These are phyloP conservation scores for Epirrhoe alternata DNA, from an alignment of 2,888 invertebrate genomes.

Conservation along the genomic window DNA sequence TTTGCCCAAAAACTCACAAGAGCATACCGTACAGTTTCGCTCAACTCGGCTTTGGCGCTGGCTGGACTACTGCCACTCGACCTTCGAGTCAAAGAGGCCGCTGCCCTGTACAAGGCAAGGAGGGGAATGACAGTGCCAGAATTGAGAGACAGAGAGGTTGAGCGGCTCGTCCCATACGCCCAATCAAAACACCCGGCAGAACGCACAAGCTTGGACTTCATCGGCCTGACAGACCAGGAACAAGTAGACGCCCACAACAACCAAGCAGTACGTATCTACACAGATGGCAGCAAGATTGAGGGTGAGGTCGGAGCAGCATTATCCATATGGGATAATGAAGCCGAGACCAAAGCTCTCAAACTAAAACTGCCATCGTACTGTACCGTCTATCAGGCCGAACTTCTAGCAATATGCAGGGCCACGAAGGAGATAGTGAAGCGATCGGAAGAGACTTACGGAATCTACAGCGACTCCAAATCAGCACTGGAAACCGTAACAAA, in stretches of 20 bases:
- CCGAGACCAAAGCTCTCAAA: conserved; percentile 2
- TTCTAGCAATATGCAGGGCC: conserved; percentile 4
- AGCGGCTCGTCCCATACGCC: neutral
- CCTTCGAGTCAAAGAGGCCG: conserved; percentile 15
- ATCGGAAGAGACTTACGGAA: neutral
- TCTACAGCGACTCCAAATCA: conserved; percentile 23
- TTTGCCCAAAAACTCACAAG: conserved; percentile 9
- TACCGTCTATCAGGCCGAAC: conserved; percentile 14
- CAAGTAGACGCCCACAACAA: neutral
- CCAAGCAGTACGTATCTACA: conserved; percentile 10
- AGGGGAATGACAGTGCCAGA: neutral
- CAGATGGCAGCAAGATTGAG: conserved; percentile 18
- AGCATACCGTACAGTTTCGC: conserved; percentile 15
- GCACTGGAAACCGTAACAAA: conserved; percentile 1
- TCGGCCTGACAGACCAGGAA: conserved; percentile 14
- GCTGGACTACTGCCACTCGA: conserved; percentile 25
- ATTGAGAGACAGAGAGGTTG: conserved; percentile 5
- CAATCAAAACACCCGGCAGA: conserved; percentile 11
- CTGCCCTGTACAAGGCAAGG: neutral
- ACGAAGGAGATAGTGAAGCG: conserved; percentile 2
- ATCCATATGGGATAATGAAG: conserved; percentile 3
- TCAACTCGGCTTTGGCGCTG: conserved; percentile 12
- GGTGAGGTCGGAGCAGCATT: conserved; percentile 5
- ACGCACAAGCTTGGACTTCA: conserved; percentile 6
- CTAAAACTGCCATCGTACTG: conserved; percentile 10